These are phyloP conservation scores for Myrmophylax atrothorax DNA, from an alignment of 2,113 vertebrate genomes.

Conservation along the genomic window DNA sequence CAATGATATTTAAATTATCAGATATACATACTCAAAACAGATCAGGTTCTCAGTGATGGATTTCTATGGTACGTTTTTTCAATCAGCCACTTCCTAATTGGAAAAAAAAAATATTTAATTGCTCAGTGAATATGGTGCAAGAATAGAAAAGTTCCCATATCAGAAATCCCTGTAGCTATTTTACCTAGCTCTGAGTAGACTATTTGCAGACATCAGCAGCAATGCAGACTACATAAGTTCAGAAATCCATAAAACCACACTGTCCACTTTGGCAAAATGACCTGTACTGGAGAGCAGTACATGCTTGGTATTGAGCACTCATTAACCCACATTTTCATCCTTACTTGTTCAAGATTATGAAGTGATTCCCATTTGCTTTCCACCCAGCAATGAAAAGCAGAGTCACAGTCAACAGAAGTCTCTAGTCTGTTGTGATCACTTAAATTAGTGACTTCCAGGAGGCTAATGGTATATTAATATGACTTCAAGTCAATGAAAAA, in stretches of 20 bases:
- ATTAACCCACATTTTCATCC: background rate
- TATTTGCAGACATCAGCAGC: background rate
- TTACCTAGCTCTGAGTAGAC: background rate
- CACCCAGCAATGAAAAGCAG: background rate
- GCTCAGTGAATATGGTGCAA: background rate
- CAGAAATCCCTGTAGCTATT: background rate
- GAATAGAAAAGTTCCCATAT: background rate
- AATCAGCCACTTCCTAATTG: background rate
- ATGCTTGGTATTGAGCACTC: background rate
- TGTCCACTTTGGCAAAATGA: background rate
- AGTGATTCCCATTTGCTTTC: background rate
- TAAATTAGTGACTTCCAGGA: background rate
- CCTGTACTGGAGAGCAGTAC: background rate
- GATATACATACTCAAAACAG: background rate
- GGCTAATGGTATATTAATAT: background rate
- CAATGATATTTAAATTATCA: background rate
- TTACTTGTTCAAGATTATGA: background rate
- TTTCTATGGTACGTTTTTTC: background rate
- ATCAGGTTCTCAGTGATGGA: background rate
- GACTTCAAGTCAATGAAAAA: background rate
- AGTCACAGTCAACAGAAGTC: background rate
- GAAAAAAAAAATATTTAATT: background rate
- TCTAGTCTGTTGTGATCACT: background rate
- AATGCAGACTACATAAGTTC: background rate
- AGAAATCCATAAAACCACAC: accelerated